Percentiles rank a stretch among this genome's conserved stretches.
Evolutionary conservation across 2,113 vertebrate genomes (phyloP).

Genomic region (Himantopus leucocephalus): DNA sequence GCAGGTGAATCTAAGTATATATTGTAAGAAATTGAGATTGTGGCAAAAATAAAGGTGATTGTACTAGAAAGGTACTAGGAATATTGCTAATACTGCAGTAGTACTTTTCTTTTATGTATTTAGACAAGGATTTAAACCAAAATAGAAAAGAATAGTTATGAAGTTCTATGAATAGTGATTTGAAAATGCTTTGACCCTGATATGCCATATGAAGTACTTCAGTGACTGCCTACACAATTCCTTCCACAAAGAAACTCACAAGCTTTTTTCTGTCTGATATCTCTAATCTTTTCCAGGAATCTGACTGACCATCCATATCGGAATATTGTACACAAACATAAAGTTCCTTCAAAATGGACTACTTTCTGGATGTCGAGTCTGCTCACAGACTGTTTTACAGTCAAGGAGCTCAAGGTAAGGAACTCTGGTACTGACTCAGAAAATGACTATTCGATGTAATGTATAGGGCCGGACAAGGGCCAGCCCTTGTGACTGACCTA

Average conservation of each 20-base stretch:
- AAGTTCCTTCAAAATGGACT: conserved; percentile 78
- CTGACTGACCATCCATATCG: conserved; percentile 31
- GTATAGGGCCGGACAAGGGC: not conserved
- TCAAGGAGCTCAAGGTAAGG: conserved; percentile 84
- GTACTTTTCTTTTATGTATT: not conserved
- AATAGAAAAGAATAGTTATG: not conserved
- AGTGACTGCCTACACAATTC: not conserved
- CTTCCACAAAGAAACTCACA: not conserved
- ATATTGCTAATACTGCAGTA: not conserved
- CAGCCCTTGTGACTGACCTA: not conserved
- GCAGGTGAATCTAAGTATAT: not conserved
- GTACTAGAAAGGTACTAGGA: not conserved
- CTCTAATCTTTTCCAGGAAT: conserved; percentile 53
- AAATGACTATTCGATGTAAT: not conserved
- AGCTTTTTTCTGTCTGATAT: conserved; percentile 7
- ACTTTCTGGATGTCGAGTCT: conserved; percentile 82
- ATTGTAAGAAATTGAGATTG: not conserved
- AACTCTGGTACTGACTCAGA: not conserved
- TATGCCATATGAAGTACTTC: conserved; percentile 12
- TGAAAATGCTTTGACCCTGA: conserved; percentile 29
- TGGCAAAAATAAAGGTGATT: not conserved
- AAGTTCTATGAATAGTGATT: not conserved
- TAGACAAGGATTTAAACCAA: not conserved
- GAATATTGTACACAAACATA: not conserved
- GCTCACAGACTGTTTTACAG: conserved; percentile 83